phyloP scores from a whole-genome alignment of 2,797 vertebrate species.

The Tinamus major region DNA sequence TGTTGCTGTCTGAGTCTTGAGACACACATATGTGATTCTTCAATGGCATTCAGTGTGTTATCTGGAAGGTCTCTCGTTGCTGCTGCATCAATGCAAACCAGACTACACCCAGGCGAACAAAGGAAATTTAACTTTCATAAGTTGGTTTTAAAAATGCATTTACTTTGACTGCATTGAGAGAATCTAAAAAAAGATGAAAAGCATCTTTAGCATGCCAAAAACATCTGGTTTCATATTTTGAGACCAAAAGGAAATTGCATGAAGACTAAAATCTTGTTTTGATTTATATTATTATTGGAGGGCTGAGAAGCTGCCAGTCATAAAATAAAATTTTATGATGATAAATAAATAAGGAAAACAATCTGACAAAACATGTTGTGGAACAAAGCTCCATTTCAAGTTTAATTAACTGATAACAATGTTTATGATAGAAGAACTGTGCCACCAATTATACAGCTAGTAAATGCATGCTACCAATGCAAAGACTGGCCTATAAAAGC shows the following conservation, averaged over 20 bases:
- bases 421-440: slow-evolving; percentile 85
- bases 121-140: slow-evolving; percentile 94
- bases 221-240: slow-evolving; percentile 98
- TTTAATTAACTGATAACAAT: slow-evolving; percentile 92
- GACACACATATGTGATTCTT: slow-evolving; percentile 77
- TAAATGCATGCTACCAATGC: slow-evolving; percentile 75
- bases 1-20: slow-evolving; percentile 74
- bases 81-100: slow-evolving; percentile 96
- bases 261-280: slow-evolving; percentile 97
- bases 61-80: slow-evolving; percentile 85
- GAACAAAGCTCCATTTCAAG: slow-evolving; percentile 84
- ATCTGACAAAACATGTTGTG: slow-evolving; percentile 84
- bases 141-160: slow-evolving; percentile 88
- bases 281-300: slow-evolving; percentile 96
- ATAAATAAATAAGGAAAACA: slow-evolving; percentile 90
- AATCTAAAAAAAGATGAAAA: slow-evolving; percentile 91
- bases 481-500: slow-evolving; percentile 74
- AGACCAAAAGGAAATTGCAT: slow-evolving; percentile 95
- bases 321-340: slow-evolving; percentile 86
- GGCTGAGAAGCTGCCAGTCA: slow-evolving; percentile 87
- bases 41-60: slow-evolving; percentile 76
- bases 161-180: slow-evolving; percentile 88
- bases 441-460: slow-evolving; percentile 88
- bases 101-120: slow-evolving; percentile 90
- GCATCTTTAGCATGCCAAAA: slow-evolving; percentile 92